Percentiles rank a stretch among this genome's conserved stretches.
phyloP scores from a whole-genome alignment of 2,113 vertebrate species.

The Oryzias javanicus region DNA sequence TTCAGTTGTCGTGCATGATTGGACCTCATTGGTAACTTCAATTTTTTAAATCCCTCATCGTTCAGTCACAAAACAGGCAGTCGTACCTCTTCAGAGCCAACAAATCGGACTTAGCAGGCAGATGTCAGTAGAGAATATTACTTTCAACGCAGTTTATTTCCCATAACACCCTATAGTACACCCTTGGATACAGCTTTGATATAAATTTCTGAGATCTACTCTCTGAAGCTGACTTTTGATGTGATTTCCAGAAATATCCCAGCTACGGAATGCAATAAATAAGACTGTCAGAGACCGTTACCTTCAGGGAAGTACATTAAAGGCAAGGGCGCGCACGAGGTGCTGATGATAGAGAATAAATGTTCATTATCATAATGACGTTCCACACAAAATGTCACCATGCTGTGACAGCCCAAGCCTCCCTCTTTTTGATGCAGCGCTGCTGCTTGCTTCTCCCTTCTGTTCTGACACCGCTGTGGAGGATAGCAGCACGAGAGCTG shows the following conservation, averaged over 20 bases:
- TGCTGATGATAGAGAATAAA: slow-evolving; percentile 34
- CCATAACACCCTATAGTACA: slow-evolving; percentile 41
- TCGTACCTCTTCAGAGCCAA: slow-evolving; percentile 37
- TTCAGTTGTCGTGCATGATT: slow-evolving; percentile 35
- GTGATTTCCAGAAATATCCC: slow-evolving; percentile 68
- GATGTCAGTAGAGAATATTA: slow-evolving; percentile 33
- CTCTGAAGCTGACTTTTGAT: slow-evolving; percentile 38
- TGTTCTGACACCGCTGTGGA: slow-evolving; percentile 18
- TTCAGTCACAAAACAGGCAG: slow-evolving; percentile 38
- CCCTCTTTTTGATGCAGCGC: slow-evolving; percentile 22
- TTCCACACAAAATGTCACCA: slow-evolving; percentile 44
- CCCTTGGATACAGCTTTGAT: slow-evolving; percentile 41
- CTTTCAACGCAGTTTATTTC: slow-evolving; percentile 50
- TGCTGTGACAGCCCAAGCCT: slow-evolving; percentile 51
- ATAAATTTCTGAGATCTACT: slow-evolving; percentile 41
- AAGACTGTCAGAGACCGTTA: slow-evolving; percentile 57
- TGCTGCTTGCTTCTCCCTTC: slow-evolving; percentile 12
- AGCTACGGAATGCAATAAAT: slow-evolving; percentile 58
- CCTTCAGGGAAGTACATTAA: slow-evolving; percentile 61
- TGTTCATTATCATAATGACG: slow-evolving; percentile 63
- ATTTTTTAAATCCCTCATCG: slow-evolving; percentile 39
- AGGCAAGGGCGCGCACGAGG: slow-evolving; percentile 43
- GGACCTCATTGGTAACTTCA: slow-evolving; percentile 46
- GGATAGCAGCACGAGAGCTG: slow-evolving; percentile 22
- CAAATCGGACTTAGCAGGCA: slow-evolving; percentile 23